A percentile compares a stretch with the other conserved stretches of the same genome.
Evolutionary conservation across 2,888 invertebrate genomes (phyloP).

Genomic region (Limenitis arthemis): DNA sequence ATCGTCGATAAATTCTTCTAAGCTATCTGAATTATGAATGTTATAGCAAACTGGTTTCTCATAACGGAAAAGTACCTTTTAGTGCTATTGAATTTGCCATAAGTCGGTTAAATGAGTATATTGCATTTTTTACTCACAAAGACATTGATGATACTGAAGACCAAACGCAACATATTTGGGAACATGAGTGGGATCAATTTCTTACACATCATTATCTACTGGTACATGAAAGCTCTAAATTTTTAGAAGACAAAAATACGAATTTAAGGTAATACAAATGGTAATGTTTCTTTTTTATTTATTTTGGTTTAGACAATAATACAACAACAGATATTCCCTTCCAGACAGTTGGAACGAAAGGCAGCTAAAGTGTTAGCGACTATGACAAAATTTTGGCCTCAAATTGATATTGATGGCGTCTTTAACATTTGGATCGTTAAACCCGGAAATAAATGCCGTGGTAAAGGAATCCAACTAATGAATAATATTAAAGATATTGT

Average conservation of each 20-base stretch:
- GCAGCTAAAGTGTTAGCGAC: constrained; percentile 75
- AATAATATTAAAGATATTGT: constrained; percentile 90
- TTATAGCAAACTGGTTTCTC: constrained; percentile 79
- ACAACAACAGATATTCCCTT: constrained; percentile 15
- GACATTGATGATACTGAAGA: constrained; percentile 84
- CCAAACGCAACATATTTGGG: constrained; percentile 75
- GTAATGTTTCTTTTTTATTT: neutral
- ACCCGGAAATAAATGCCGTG: constrained; percentile 94
- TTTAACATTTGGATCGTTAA: constrained; percentile 96
- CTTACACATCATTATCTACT: constrained; percentile 77
- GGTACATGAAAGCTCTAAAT: constrained; percentile 75
- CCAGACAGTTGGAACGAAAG: constrained; percentile 63
- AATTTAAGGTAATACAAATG: constrained; percentile 50
- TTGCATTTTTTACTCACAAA: constrained; percentile 81
- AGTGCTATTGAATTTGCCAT: constrained; percentile 87
- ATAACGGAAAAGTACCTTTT: constrained; percentile 79
- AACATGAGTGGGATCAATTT: constrained; percentile 93
- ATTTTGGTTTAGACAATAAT: neutral
- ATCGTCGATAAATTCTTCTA: constrained; percentile 88
- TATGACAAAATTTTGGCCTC: constrained; percentile 83
- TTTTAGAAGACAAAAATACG: constrained; percentile 51
- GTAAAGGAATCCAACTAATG: constrained; percentile 90
- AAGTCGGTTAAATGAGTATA: constrained; percentile 81
- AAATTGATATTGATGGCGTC: constrained; percentile 87
- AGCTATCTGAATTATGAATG: constrained; percentile 85